Conservation (phyloP, 2,113 vertebrate genomes). For the Chascanopsetta lugubris region DNA sequence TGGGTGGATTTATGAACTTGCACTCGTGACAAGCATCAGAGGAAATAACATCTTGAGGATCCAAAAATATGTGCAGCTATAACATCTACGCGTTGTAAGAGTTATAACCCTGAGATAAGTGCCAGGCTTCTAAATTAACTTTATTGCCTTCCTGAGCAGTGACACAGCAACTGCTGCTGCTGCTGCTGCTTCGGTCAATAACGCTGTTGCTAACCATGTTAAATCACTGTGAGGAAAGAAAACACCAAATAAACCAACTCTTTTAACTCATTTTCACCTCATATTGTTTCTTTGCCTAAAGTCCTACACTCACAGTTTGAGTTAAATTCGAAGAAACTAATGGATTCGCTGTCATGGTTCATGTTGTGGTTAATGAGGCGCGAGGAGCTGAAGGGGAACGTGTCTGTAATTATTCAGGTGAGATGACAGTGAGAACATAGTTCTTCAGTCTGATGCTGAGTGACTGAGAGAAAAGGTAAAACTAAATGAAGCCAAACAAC, state of each 20-base stretch:
- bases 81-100: neutral
- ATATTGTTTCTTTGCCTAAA: neutral
- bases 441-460: neutral
- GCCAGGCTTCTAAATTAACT: neutral
- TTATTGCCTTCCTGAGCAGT: neutral
- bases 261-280: neutral
- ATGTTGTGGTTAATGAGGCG: neutral
- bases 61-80: conserved; percentile 1
- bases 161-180: neutral
- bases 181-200: too few species aligned
- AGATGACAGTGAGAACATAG: neutral
- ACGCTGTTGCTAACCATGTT: too few species aligned
- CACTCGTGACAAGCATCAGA: neutral
- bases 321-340: neutral
- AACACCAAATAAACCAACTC: neutral
- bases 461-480: neutral
- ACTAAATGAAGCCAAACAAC: neutral
- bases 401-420: neutral
- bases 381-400: neutral
- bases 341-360: neutral
- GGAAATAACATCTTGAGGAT: neutral
- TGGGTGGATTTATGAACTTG: neutral
- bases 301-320: neutral
- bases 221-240: neutral
- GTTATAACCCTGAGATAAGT: neutral